Percentiles rank a stretch among this genome's conserved stretches.
These are phyloP conservation scores for Oenanthe oenanthe DNA, from an alignment of 2,113 vertebrate genomes.

Conservation along the genomic window DNA sequence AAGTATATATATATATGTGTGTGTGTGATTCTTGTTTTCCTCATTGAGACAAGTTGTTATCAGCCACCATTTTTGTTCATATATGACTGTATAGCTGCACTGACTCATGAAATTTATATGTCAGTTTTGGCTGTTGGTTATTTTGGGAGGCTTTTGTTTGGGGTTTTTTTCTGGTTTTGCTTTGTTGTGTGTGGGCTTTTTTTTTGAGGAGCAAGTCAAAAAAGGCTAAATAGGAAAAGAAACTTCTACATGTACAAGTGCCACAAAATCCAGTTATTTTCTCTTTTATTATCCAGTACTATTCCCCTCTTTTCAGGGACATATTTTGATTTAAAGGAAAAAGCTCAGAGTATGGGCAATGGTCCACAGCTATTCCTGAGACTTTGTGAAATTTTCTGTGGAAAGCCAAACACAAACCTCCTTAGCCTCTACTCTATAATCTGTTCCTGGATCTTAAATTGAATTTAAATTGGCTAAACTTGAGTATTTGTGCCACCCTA, in stretches of 20 bases:
- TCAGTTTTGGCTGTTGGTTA: neutral
- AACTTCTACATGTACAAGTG: neutral
- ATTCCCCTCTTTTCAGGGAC: neutral
- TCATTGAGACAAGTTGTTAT: neutral
- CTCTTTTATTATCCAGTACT: neutral
- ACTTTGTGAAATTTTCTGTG: neutral
- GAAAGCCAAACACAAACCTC: neutral
- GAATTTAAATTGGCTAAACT: neutral
- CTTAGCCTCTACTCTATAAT: neutral
- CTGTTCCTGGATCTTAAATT: neutral
- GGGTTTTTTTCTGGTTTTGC: fast-evolving
- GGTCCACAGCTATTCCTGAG: neutral
- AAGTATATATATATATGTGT: neutral
- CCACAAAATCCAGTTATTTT: neutral
- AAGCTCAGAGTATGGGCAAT: neutral
- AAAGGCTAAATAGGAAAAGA: neutral
- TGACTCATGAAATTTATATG: neutral
- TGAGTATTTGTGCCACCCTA: neutral
- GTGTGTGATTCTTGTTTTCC: neutral
- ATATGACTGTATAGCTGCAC: neutral
- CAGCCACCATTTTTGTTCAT: neutral
- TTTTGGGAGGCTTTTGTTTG: neutral
- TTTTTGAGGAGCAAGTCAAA: neutral
- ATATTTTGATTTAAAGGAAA: neutral
- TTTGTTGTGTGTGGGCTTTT: neutral